phyloP scores from a whole-genome alignment of 2,797 vertebrate species.

The Falco berigora region DNA sequence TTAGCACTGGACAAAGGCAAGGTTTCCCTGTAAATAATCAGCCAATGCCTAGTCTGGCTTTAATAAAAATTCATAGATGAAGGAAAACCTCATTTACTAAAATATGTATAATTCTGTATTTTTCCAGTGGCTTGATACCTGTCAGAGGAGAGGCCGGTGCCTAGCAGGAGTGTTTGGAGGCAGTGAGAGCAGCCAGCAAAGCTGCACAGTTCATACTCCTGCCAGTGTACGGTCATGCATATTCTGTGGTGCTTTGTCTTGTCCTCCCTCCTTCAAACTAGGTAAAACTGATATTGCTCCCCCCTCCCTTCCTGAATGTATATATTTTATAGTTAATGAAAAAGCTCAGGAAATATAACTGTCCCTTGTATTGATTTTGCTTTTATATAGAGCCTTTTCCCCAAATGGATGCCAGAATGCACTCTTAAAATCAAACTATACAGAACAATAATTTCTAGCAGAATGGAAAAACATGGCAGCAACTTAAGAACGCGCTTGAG shows the following conservation, averaged over 20 bases:
- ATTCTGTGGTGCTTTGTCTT: background rate
- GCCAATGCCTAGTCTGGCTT: background rate
- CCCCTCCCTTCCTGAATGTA: background rate
- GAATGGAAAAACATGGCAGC: slow-evolving; percentile 36
- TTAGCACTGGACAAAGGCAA: background rate
- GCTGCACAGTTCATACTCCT: background rate
- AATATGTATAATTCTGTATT: background rate
- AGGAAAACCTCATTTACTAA: background rate
- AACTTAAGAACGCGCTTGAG: slow-evolving; percentile 16
- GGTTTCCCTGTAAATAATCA: background rate
- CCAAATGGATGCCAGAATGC: slow-evolving; percentile 25
- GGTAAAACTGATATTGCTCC: background rate
- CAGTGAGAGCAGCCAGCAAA: background rate
- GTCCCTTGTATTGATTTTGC: slow-evolving; percentile 1
- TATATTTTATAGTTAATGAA: slow-evolving; percentile 38
- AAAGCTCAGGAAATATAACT: slow-evolving; percentile 36
- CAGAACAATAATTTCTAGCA: slow-evolving; percentile 27
- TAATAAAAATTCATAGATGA: background rate
- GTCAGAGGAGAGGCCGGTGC: background rate
- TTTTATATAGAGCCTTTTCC: slow-evolving; percentile 42
- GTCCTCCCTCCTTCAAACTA: background rate
- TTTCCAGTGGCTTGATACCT: background rate
- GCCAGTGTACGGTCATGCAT: background rate
- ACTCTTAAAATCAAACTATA: slow-evolving; percentile 49
- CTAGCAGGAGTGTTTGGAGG: background rate